Percentiles rank a stretch among this genome's conserved stretches.
Evolutionary conservation across 2,797 vertebrate species (phyloP).

Genomic region (Mionectes olivaceus): DNA sequence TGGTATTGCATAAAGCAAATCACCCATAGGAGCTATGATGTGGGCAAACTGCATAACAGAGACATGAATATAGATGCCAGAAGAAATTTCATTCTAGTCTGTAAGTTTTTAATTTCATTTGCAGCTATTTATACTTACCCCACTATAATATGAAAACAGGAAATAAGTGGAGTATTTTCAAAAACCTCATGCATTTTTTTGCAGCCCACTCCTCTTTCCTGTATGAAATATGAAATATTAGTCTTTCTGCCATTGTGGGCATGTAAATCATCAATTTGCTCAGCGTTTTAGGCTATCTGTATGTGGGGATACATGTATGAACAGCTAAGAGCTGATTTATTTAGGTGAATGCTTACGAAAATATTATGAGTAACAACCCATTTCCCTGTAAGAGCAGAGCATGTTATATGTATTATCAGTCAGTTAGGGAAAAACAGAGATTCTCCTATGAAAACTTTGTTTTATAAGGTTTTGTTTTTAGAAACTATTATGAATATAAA

Average conservation of each 20-base stretch:
- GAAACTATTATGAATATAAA: neutral
- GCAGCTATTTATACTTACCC: neutral
- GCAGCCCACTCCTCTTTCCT: neutral
- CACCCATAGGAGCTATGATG: neutral
- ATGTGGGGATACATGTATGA: neutral
- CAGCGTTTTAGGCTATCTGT: neutral
- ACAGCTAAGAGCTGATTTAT: neutral
- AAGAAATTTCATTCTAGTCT: neutral
- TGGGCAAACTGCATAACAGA: neutral
- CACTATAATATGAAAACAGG: neutral
- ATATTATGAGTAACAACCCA: neutral
- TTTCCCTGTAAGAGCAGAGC: neutral
- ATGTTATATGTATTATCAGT: neutral
- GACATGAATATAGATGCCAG: neutral
- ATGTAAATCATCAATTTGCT: neutral
- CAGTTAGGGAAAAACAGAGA: neutral
- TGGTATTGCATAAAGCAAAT: fast-evolving
- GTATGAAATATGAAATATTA: neutral
- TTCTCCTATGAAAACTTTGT: neutral
- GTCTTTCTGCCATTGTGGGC: neutral
- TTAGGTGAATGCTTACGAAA: neutral
- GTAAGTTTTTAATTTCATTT: neutral
- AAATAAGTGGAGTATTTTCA: neutral
- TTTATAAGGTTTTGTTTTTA: neutral
- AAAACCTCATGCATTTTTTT: neutral